Evolutionary conservation across 2,113 vertebrate species (phyloP).

Genomic region (Paralichthys olivaceus): DNA sequence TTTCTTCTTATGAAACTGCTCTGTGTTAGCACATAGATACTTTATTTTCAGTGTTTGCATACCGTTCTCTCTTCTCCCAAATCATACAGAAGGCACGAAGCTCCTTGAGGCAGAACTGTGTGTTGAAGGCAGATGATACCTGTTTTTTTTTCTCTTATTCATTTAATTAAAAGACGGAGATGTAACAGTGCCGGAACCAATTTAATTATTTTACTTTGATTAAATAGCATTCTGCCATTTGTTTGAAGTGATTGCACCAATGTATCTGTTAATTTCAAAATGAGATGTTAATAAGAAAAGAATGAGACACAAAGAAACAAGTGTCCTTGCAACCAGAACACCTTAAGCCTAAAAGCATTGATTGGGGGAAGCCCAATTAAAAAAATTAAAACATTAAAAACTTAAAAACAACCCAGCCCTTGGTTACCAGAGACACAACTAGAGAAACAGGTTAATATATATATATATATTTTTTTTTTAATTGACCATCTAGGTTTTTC

Average conservation of each 20-base stretch:
- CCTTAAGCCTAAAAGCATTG: too few relatives aligned
- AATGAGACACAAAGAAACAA: too few relatives aligned
- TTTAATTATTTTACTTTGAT: background rate
- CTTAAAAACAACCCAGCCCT: too few relatives aligned
- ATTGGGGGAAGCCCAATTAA: too few relatives aligned
- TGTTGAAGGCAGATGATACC: background rate
- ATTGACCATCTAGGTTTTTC: too few relatives aligned
- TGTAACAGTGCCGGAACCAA: background rate
- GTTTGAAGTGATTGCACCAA: background rate
- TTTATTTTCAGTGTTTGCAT: constrained; percentile 10
- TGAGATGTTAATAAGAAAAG: too few relatives aligned
- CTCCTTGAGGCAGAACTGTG: background rate
- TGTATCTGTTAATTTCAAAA: background rate
- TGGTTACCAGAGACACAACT: too few relatives aligned
- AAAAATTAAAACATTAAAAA: too few relatives aligned
- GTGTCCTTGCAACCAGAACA: too few relatives aligned
- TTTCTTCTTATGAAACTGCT: background rate
- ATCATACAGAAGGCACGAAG: background rate
- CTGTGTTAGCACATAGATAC: constrained; percentile 2
- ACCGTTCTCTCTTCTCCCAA: background rate
- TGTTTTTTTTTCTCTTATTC: background rate
- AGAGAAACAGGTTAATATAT: too few relatives aligned
- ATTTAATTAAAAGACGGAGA: background rate
- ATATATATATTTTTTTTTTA: too few relatives aligned
- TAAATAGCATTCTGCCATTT: background rate